These are phyloP conservation scores for Cinclus cinclus DNA, from an alignment of 2,113 vertebrate species.

Conservation along the genomic window DNA sequence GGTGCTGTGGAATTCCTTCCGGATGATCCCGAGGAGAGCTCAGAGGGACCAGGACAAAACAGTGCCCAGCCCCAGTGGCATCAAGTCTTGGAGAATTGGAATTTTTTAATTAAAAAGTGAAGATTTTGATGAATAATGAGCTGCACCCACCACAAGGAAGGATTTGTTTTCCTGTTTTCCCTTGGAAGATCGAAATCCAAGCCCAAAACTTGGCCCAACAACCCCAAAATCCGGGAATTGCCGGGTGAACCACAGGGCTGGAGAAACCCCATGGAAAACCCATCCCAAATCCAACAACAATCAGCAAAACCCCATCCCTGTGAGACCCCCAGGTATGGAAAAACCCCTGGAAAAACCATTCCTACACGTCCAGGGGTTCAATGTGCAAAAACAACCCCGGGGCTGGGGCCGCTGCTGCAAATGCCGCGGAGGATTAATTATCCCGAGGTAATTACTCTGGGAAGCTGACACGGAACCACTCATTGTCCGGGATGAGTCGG, in stretches of 20 bases:
- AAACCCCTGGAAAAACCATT: neutral
- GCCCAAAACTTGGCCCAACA: neutral
- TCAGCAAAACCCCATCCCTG: fast-evolving
- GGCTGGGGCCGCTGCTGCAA: neutral
- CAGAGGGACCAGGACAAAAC: neutral
- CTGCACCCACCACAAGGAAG: no score
- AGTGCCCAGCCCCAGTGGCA: neutral
- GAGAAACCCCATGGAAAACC: neutral
- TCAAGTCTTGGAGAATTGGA: neutral
- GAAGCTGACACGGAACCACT: neutral
- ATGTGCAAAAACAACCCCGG: neutral
- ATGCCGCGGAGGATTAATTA: neutral
- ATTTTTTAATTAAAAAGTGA: neutral
- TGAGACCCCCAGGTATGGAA: neutral
- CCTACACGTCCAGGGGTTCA: fast-evolving
- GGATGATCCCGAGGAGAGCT: neutral
- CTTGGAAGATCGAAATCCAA: neutral
- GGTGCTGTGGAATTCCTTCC: neutral
- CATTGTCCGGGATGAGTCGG: neutral
- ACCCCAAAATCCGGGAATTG: neutral
- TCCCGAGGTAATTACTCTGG: neutral
- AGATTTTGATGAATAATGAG: neutral
- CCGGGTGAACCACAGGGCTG: neutral
- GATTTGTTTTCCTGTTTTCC: neutral
- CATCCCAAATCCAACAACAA: neutral